These are phyloP conservation scores for Macrochelys suwanniensis DNA, from an alignment of 2,797 vertebrate genomes.

Conservation along the genomic window DNA sequence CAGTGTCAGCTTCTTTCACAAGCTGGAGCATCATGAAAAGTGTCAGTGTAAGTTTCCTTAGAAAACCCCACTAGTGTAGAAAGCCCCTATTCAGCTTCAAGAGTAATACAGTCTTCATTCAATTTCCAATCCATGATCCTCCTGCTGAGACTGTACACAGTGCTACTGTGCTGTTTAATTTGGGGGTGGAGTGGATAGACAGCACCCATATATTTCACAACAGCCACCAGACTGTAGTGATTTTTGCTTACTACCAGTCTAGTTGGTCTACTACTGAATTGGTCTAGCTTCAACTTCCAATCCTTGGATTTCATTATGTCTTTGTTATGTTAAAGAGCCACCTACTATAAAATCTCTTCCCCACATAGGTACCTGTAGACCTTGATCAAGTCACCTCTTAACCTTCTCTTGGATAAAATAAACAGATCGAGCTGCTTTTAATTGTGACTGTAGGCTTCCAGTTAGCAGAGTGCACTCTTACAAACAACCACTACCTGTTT, in stretches of 20 bases:
- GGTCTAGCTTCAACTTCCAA: background rate
- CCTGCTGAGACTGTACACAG: background rate
- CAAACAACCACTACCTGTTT: background rate
- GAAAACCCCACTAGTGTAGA: background rate
- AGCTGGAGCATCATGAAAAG: background rate
- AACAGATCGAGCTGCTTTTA: background rate
- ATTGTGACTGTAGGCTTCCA: background rate
- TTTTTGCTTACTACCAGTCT: background rate
- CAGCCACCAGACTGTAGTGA: background rate
- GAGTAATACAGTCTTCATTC: background rate
- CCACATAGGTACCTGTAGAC: background rate
- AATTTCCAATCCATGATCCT: background rate
- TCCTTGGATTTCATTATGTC: background rate
- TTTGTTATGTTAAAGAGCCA: background rate
- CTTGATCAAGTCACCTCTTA: background rate
- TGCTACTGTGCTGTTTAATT: background rate
- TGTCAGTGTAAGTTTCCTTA: background rate
- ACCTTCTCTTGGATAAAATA: background rate
- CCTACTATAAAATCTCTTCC: background rate
- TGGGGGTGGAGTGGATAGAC: conserved; percentile 12
- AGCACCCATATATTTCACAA: background rate
- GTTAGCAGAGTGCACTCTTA: background rate
- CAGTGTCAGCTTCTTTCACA: background rate
- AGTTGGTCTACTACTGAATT: background rate
- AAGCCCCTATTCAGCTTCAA: background rate